Evolutionary conservation across 2,797 vertebrate genomes (phyloP), one percentile per base, ranked within the genome.

Genomic region (Cossypha dichroa): DNA sequence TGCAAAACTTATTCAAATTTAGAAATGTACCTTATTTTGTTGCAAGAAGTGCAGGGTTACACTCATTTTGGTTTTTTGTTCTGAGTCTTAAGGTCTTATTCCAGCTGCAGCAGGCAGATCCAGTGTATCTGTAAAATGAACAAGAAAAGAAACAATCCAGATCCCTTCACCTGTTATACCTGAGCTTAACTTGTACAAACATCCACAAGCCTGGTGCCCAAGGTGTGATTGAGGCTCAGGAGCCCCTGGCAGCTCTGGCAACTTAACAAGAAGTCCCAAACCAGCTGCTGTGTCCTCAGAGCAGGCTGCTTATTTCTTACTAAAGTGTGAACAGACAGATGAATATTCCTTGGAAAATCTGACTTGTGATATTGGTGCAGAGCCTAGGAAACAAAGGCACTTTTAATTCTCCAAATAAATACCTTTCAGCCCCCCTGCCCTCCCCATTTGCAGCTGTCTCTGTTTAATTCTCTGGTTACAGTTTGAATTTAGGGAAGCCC

Each of bases 401-500:
- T 51, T 58, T 36, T 20, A 55, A n/a, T 81, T 73, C 20, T 40
- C 13, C 11, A 11, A 41, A 10, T 23, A 34, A 63, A 38, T 17
- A 5, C 0, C 10, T 8, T 11, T 36, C 22, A 2, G 1, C 29
- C 5, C 51, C 51, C 3, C 4, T 19, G 4, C 6, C 7, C 15
- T 31, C 29, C 17, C 36, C 0, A 0, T 19, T n/a, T 36, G 75
- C 85, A 93, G 76, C 52, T 93, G 59, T 55, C n/a, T 46, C 23
- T 29, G 43, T 16, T 3, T 17, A 12, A 8, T 18, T 52, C 26
- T 67, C 8, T 77, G 0, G 0, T 28, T 55, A 6, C 0, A 1
- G 31, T 69, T 41, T 58, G 68, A 63, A 21, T 69, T 80, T 49
- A 11, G 91, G 88, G 67, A 52, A 77, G 59, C 17, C 72, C 6